Percentiles rank a stretch among this genome's conserved stretches.
Evolutionary conservation across 2,888 invertebrate genomes (phyloP).

Genomic region (Dicroscelio sp.): DNA sequence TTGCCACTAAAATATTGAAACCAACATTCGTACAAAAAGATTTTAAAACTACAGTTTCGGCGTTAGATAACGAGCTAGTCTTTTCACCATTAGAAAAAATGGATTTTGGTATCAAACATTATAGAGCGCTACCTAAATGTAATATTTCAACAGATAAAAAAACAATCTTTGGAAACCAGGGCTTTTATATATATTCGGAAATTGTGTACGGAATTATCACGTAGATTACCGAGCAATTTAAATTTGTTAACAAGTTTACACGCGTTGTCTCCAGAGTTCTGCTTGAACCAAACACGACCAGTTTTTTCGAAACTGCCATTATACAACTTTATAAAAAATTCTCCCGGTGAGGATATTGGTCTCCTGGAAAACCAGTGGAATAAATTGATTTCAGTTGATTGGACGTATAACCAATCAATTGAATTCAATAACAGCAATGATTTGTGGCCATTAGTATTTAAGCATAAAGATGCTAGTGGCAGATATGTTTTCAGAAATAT

Average conservation of each 20-base stretch:
- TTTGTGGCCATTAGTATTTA: conserved; percentile 64
- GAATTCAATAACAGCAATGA: conserved; percentile 28
- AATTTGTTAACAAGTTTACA: conserved; percentile 43
- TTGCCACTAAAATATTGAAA: conserved; percentile 63
- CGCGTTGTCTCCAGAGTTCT: conserved; percentile 39
- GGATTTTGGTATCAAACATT: conserved; percentile 68
- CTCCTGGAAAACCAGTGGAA: conserved; percentile 59
- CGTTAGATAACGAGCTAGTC: conserved; percentile 40
- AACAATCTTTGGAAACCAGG: conserved; percentile 16
- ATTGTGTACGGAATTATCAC: conserved; percentile 41
- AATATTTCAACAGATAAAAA: conserved; percentile 34
- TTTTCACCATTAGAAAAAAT: conserved; percentile 45
- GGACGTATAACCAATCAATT: conserved; percentile 14
- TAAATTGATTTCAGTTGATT: conserved; percentile 54
- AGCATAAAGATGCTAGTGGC: conserved; percentile 56
- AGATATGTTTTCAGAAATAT: conserved; percentile 43
- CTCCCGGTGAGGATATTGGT: conserved; percentile 16
- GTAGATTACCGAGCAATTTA: conserved; percentile 57
- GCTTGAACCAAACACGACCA: conserved; percentile 41
- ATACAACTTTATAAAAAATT: conserved; percentile 19
- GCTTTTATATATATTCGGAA: conserved; percentile 45
- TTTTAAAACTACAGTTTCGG: neutral
- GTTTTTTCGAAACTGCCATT: conserved; percentile 44
- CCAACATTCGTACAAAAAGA: neutral
- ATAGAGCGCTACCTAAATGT: neutral